Evolutionary conservation across 2,888 invertebrate species (phyloP).

Genomic region (Lathronympha strigana): DNA sequence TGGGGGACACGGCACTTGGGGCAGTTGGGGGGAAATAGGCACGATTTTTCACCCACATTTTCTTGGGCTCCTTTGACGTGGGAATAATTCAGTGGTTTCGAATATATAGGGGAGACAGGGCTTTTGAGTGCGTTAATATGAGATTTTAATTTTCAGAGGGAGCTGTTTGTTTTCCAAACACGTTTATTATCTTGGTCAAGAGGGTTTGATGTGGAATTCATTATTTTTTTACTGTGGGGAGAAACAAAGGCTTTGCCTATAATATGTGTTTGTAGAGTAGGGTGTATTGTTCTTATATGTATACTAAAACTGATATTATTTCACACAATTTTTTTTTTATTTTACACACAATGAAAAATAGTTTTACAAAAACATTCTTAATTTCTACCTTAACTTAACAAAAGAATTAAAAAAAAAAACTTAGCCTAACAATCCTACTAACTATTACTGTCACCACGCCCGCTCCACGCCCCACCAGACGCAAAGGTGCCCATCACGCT

Average conservation of each 20-base stretch:
- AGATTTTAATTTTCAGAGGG: constrained; percentile 61
- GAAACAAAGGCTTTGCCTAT: constrained; percentile 10
- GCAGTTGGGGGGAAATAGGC: constrained; percentile 50
- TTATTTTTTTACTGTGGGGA: constrained; percentile 5
- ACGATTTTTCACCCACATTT: constrained; percentile 54
- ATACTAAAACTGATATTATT: too few species aligned
- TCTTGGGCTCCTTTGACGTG: constrained; percentile 61
- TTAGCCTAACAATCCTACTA: too few species aligned
- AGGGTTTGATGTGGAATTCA: constrained; percentile 62
- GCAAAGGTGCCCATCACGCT: too few species aligned
- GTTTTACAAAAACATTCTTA: too few species aligned
- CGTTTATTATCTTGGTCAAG: constrained; percentile 59
- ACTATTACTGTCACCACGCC: too few species aligned
- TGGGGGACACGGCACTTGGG: constrained; percentile 50
- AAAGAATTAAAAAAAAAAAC: too few species aligned
- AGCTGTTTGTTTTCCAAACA: constrained; percentile 62
- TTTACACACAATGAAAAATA: too few species aligned
- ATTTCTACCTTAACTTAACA: too few species aligned
- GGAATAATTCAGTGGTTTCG: constrained; percentile 55
- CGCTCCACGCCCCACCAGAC: too few species aligned
- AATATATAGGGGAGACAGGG: constrained; percentile 51
- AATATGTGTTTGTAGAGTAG: not conserved
- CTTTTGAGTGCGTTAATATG: constrained; percentile 68
- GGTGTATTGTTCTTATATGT: not conserved
- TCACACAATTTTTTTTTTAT: too few species aligned